Evolutionary conservation across 2,113 vertebrate genomes (phyloP).

Genomic region (Syngnathoides biaculeatus): DNA sequence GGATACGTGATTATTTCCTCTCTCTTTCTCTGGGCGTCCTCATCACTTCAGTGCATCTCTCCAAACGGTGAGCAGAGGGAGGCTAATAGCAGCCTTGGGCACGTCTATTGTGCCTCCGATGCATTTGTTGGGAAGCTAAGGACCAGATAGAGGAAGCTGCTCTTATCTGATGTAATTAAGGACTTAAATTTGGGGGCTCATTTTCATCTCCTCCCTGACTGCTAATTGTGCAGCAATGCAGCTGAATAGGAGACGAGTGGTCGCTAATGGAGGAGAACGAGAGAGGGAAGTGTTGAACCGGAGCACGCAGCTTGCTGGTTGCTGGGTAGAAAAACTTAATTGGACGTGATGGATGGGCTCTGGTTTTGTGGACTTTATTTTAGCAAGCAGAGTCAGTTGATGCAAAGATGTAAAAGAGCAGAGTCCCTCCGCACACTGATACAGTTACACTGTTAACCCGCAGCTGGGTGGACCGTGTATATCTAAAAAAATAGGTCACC

Average conservation of each 20-base stretch:
- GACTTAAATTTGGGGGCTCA: background rate
- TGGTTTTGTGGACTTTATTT: constrained; percentile 46
- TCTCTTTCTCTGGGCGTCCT: constrained; percentile 20
- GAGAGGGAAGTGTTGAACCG: constrained; percentile 28
- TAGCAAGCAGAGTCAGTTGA: constrained; percentile 51
- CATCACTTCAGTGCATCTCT: constrained; percentile 31
- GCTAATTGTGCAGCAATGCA: background rate
- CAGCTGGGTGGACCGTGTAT: constrained; percentile 41
- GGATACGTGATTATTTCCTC: constrained; percentile 6
- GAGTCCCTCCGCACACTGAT: constrained; percentile 48
- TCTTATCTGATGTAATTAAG: constrained; percentile 1
- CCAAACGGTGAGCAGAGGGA: constrained; percentile 49
- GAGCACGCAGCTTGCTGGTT: constrained; percentile 30
- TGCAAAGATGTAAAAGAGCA: constrained; percentile 5
- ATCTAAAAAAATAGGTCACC: constrained; percentile 59
- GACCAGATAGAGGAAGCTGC: background rate
- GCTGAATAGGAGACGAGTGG: constrained; percentile 7
- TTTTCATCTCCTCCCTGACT: background rate
- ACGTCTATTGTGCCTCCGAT: constrained; percentile 14
- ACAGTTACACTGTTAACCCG: constrained; percentile 57
- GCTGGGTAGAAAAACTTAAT: constrained; percentile 36
- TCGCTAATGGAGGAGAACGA: constrained; percentile 10
- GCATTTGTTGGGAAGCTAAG: constrained; percentile 28
- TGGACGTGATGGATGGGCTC: constrained; percentile 33
- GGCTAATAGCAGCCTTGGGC: constrained; percentile 50